Evolutionary conservation across 2,113 vertebrate species (phyloP).

Genomic region (Lasiurus borealis): DNA sequence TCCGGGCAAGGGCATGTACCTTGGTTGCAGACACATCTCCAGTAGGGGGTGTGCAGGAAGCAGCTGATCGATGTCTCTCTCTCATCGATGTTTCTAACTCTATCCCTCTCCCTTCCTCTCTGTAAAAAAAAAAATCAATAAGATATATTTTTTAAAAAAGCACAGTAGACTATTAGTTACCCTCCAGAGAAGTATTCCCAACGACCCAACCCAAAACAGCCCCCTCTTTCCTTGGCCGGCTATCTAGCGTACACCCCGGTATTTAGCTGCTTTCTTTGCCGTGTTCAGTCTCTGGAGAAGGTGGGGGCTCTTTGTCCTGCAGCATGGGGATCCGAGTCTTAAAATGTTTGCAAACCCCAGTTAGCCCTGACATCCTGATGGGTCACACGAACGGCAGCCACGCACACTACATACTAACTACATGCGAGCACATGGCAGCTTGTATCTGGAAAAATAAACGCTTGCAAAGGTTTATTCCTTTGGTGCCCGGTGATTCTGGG

Average conservation of each 20-base stretch:
- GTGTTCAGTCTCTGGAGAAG: neutral
- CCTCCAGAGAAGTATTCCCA: neutral
- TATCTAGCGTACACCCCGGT: neutral
- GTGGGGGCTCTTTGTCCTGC: neutral
- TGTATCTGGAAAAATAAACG: neutral
- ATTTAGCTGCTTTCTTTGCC: neutral
- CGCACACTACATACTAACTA: fast-evolving
- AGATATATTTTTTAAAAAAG: no score
- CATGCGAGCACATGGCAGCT: neutral
- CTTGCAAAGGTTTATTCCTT: constrained; percentile 5
- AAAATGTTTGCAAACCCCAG: constrained; percentile 23
- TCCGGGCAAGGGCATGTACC: no score
- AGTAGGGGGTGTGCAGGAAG: no score
- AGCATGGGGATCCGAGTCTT: neutral
- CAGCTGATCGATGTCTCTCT: no score
- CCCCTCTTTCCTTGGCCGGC: neutral
- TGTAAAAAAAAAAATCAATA: no score
- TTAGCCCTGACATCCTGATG: neutral
- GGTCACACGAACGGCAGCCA: neutral
- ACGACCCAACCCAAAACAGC: neutral
- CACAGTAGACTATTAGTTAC: neutral
- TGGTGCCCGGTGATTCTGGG: constrained; percentile 37
- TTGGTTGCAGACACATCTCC: no score
- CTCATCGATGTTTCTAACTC: no score
- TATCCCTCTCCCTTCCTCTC: no score